A percentile compares a stretch with the other conserved stretches of the same genome.
phyloP scores from a whole-genome alignment of 53 echinoderm and acorn worm species.

The Crossaster papposus region DNA sequence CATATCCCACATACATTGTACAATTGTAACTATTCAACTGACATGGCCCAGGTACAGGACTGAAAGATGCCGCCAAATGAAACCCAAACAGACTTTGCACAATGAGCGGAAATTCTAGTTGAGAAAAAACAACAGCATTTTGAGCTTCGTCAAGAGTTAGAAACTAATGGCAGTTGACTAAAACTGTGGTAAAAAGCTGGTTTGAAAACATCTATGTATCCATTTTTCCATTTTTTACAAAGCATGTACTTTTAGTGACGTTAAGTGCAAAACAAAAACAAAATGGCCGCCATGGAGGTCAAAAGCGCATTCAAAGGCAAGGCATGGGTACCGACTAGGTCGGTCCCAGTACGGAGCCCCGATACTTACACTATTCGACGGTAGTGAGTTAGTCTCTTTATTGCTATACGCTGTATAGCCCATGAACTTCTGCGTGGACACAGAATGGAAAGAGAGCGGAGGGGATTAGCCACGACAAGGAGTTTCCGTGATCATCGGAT shows the following conservation, averaged over 20 bases:
- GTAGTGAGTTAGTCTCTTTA: slow-evolving; percentile 66
- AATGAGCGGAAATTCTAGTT: neutral
- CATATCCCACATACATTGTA: no score
- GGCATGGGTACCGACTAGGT: neutral
- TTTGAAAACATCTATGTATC: neutral
- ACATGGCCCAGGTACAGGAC: neutral
- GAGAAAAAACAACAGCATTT: neutral
- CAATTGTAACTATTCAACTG: neutral
- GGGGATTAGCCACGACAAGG: slow-evolving; percentile 37
- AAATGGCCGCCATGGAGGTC: slow-evolving; percentile 42
- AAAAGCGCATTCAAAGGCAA: slow-evolving; percentile 3
- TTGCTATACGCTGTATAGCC: slow-evolving; percentile 92
- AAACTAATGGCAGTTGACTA: neutral
- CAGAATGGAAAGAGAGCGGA: slow-evolving; percentile 52
- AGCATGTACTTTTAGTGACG: neutral
- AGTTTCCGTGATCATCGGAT: neutral
- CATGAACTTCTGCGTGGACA: slow-evolving; percentile 83
- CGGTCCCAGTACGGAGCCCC: neutral
- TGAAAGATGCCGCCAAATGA: neutral
- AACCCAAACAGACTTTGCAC: neutral
- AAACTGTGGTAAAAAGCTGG: neutral
- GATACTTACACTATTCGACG: slow-evolving; percentile 83
- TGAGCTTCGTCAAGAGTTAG: neutral
- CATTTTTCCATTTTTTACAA: neutral
- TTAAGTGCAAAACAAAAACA: neutral